Base-by-base conservation (phyloP, 1,140 invertebrate genomes). In the Drosophila tropicalis region DNA sequence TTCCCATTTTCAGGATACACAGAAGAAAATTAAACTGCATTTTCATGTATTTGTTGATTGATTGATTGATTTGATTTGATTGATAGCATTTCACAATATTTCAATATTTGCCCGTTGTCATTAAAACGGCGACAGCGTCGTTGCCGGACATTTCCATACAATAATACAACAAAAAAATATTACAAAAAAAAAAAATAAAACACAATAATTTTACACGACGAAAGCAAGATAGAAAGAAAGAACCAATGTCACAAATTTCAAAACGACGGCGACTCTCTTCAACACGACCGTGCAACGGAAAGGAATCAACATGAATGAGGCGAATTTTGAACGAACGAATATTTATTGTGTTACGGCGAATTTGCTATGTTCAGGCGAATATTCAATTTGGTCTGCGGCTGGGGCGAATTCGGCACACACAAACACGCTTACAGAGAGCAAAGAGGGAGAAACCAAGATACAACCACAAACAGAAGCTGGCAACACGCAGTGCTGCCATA, bases 251-350 rank as follows among this genome's bases (percentile, higher is more conserved):
- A 76, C 77, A 71, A 44, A 61, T 55, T 29, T 29, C 29, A 29
- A 55, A 76, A 76, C 72, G 63, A 72, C 70, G 70, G 65, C 70
- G 44, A 51, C 17, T 19, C 44, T 51, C 17, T 51, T 51, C 3
- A 51, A 51, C 41, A 70, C 68, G 65, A 79, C 75, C 56, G 70
- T 76, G 63, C 72, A 54, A 72, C 73, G 58, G 84, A 89, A 87
- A 84, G 76, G 84, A 87, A 87, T 9, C 34, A 10, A 12, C 9
- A 12, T 36, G 58, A 58, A 65, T 76, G 63, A 29, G 5, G 29
- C 29, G 5, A 29, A 29, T 5, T 0, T 29, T 5, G 5, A 29
- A 29, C 29, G 29, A 29, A 6, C 29, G 29, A n/a, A n/a, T n/a
- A n/a, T n/a, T n/a, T n/a, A n/a, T n/a, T n/a, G n/a, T n/a, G n/a